Evolutionary conservation across 2,888 invertebrate genomes (phyloP), one percentile per base, ranked within the genome.

Genomic region (Blastobasis adustella): DNA sequence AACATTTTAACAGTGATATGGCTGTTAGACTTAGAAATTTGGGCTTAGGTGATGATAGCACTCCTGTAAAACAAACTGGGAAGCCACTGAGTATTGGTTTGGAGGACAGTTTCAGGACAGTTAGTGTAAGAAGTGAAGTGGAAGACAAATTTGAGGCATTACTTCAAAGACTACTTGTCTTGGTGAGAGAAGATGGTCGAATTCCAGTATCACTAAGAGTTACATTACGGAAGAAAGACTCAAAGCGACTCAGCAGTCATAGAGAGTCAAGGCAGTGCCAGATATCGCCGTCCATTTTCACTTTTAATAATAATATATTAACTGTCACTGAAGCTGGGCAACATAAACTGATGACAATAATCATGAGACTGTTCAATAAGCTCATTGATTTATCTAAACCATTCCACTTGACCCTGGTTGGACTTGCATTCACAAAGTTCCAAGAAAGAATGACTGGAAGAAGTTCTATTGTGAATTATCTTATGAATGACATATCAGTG

Each of bases 351-450:
- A 79, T 95, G 65, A 90, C 89, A 51, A 90, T 92, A 52, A 90
- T 94, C 54, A 94, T 94, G 93, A 91, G 91, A 68, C 87, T 95
- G 61, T 95, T 95, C 69, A 92, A 92, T 71, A 92, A 94, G 69
- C 90, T 93, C 55, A 92, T 95, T 53, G 92, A 94, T 69, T 87
- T 93, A 59, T 89, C 90, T 38, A 92, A 93, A 80, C 93, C 94
- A 57, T 95, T 94, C 82, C 94, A 94, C 78, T 91, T 95, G 64
- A 95, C 95, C 0, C 80, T 95, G 50, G 87, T 95, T 54, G 95
- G 95, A n/a, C 82, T 95, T 66, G 93, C 94, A 23, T 95, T 95
- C 73, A 94, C 94, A 1, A 95, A 95, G 76, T 95, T 95, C 69
- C 92, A 93, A 63, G 94, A 93, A 62, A 89, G 92, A 54, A 91